A percentile compares a stretch with the other conserved stretches of the same genome.
phyloP scores from a whole-genome alignment of 2,888 invertebrate species.

The Operophtera brumata region DNA sequence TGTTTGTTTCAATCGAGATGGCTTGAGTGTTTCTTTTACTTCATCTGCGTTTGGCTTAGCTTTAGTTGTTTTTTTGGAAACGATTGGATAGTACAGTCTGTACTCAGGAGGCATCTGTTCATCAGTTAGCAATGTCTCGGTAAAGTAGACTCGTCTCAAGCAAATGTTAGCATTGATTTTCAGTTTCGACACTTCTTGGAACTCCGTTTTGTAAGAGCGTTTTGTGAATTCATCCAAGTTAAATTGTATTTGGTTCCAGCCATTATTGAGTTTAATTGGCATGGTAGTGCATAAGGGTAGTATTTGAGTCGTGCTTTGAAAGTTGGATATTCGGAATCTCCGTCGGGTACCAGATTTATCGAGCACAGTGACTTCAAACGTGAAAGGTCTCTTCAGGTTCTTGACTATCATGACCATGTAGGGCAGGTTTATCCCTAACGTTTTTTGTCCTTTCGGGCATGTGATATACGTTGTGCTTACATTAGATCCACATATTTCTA shows the following conservation, averaged over 20 bases:
- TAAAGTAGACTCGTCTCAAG: slow-evolving; percentile 94
- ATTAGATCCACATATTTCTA: slow-evolving; percentile 97
- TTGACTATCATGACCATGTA: slow-evolving; percentile 98
- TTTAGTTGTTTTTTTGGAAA: slow-evolving; percentile 18
- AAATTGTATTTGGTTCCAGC: slow-evolving; percentile 96
- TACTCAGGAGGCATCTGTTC: slow-evolving; percentile 95
- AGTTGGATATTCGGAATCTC: slow-evolving; percentile 97
- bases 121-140: slow-evolving; percentile 91
- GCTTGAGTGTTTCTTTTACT: slow-evolving; percentile 32
- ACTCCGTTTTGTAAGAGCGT: slow-evolving; percentile 96
- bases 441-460: slow-evolving; percentile 93
- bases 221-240: slow-evolving; percentile 97
- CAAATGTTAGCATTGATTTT: slow-evolving; percentile 99
- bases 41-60: neutral
- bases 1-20: neutral
- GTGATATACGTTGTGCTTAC: slow-evolving; percentile 97
- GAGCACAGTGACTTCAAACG: slow-evolving; percentile 90
- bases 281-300: slow-evolving; percentile 96
- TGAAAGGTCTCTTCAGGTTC: slow-evolving; percentile 98
- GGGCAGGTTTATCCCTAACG: slow-evolving; percentile 96
- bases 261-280: slow-evolving; percentile 95
- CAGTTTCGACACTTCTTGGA: slow-evolving; percentile 92
- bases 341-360: slow-evolving; percentile 95
- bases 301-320: slow-evolving; percentile 88
- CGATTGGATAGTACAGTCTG: slow-evolving; percentile 87